A percentile compares a stretch with the other conserved stretches of the same genome.
phyloP scores from a whole-genome alignment of 1,140 invertebrate genomes.

The Calephelis nemesis region DNA sequence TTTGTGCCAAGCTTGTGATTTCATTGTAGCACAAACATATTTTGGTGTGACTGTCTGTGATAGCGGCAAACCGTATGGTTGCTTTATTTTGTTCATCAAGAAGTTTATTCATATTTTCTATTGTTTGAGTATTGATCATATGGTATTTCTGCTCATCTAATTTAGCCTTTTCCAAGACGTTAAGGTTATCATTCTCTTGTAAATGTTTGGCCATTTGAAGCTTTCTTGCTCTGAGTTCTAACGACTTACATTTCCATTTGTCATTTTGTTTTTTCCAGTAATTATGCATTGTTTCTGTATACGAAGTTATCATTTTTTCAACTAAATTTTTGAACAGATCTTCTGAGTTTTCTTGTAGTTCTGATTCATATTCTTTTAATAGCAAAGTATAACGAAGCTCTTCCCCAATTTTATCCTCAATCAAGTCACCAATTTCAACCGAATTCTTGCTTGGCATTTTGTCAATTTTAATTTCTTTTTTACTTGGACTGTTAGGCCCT shows the following conservation, averaged over 20 bases:
- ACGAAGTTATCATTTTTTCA: slow-evolving; percentile 59
- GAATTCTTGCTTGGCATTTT: slow-evolving; percentile 26
- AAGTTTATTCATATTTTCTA: slow-evolving; percentile 71
- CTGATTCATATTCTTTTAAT: slow-evolving; percentile 61
- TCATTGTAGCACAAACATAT: slow-evolving; percentile 66
- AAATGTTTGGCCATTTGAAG: slow-evolving; percentile 65
- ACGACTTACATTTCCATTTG: slow-evolving; percentile 56
- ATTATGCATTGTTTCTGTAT: slow-evolving; percentile 54
- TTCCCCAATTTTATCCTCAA: slow-evolving; percentile 59
- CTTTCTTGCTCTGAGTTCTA: slow-evolving; percentile 56
- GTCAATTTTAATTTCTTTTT: slow-evolving; percentile 40
- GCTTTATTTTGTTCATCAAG: slow-evolving; percentile 72
- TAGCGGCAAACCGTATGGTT: slow-evolving; percentile 55
- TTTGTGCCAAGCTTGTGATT: slow-evolving; percentile 54
- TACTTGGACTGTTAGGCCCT: slow-evolving; percentile 61
- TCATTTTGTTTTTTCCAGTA: slow-evolving; percentile 66
- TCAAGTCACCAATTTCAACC: slow-evolving; percentile 40
- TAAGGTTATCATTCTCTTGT: slow-evolving; percentile 64
- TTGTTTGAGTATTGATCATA: slow-evolving; percentile 57
- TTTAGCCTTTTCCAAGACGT: slow-evolving; percentile 60
- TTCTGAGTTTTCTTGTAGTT: slow-evolving; percentile 54
- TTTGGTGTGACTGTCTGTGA: slow-evolving; percentile 65
- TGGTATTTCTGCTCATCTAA: slow-evolving; percentile 61
- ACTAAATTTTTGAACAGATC: slow-evolving; percentile 56
- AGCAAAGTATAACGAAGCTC: slow-evolving; percentile 61